Evolutionary conservation across 2,113 vertebrate genomes (phyloP), one percentile per base, ranked within the genome.

Genomic region (Cardinalis cardinalis): DNA sequence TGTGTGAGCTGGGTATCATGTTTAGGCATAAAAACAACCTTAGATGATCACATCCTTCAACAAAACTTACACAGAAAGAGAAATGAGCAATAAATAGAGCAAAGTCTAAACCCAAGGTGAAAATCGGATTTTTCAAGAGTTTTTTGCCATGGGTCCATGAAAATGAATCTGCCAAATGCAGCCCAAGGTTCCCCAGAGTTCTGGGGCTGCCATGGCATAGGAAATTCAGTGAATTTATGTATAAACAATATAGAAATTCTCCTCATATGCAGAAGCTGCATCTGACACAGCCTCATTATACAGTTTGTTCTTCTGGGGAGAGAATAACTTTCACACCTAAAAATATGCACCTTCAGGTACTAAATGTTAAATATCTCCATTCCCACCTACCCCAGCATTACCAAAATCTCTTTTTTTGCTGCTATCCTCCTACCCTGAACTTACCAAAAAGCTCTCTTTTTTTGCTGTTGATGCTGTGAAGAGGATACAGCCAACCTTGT

Each of bases 11-110:
- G 19, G 9, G 4, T 36, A 29, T 41, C 14, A 23, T 5, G 12
- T 44, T 84, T 5, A 75, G 44, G 23, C 4, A 18, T 6, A 43
- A 38, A 69, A 56, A 68, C 3, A 38, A 84, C 25, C 10, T 51
- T 16, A 41, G 82, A 53, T 3, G 1, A 41, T 58, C 70, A 41
- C 12, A 43, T 25, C 34, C 14, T 78, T 34, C 32, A 26, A 43
- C 5, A 70, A 84, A 86, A 66, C 18, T 21, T 40, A 18, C 0
- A 53, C 1, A 2, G 25, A 65, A 59, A 44, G 16, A 48, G 3
- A 56, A 24, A 13, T 0, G 1, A 19, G 20, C 10, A 49, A 61
- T 20, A 89, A 61, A 73, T 0, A 36, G 18, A 73, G 15, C 1
- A 36, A 73, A 60, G 58, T 32, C 36, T 16, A 66, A 83, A 66